Conservation (phyloP, 1,140 invertebrate genomes). For the Leguminivora glycinivorella region DNA sequence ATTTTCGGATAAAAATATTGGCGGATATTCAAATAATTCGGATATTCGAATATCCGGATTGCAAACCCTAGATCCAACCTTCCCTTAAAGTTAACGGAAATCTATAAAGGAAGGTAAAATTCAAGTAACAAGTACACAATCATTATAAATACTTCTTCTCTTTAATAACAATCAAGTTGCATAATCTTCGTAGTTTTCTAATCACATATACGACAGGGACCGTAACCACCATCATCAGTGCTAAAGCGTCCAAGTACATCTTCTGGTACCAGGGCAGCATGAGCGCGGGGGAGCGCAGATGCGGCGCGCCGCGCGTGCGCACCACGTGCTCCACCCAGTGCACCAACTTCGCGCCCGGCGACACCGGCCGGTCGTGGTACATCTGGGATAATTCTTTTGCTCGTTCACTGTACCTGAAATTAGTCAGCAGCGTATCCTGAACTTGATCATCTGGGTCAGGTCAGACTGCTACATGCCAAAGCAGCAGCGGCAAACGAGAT, state of each 20-base stretch:
- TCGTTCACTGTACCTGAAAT: slow-evolving; percentile 46
- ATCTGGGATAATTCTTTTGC: slow-evolving; percentile 48
- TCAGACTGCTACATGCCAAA: too few relatives aligned
- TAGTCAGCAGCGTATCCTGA: too few relatives aligned
- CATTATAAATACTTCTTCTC: background rate
- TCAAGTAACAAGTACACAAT: too few relatives aligned
- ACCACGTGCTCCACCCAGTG: slow-evolving; percentile 60
- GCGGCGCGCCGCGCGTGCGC: slow-evolving; percentile 45
- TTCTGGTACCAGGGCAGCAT: slow-evolving; percentile 52
- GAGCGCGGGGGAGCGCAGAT: slow-evolving; percentile 53
- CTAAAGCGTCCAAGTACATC: slow-evolving; percentile 48
- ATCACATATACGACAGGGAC: background rate
- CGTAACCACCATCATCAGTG: slow-evolving; percentile 26
- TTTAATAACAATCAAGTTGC: background rate
- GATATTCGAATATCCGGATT: too few relatives aligned
- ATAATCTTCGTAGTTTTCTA: background rate
- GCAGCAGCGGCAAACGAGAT: too few relatives aligned
- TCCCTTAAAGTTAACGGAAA: too few relatives aligned
- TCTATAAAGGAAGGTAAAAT: too few relatives aligned
- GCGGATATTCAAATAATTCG: too few relatives aligned
- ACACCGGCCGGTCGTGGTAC: slow-evolving; percentile 51
- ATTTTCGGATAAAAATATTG: too few relatives aligned
- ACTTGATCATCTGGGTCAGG: too few relatives aligned
- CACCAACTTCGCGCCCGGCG: slow-evolving; percentile 46
- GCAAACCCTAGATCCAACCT: too few relatives aligned